phyloP scores from a whole-genome alignment of 2,797 vertebrate species.

The Rhinophrynus dorsalis region DNA sequence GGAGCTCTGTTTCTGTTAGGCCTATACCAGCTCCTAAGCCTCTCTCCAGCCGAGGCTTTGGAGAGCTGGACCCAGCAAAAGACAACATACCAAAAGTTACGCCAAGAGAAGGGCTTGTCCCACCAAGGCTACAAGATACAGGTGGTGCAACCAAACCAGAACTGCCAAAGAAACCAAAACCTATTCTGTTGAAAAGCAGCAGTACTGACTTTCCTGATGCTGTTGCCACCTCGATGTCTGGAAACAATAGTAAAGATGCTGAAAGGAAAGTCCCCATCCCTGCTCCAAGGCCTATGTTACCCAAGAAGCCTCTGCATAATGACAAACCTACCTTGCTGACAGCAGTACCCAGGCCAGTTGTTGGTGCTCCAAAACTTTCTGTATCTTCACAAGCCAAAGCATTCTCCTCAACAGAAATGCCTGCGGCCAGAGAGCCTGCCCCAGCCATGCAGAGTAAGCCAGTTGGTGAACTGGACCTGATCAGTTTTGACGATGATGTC shows the following conservation, averaged over 20 bases:
- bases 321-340: slow-evolving; percentile 62
- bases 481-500: slow-evolving; percentile 84
- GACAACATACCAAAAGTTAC: slow-evolving; percentile 60
- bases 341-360: slow-evolving; percentile 53
- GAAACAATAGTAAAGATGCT: slow-evolving; percentile 50
- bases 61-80: slow-evolving; percentile 67
- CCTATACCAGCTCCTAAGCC: slow-evolving; percentile 75
- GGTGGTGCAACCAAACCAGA: slow-evolving; percentile 68
- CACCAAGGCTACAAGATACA: slow-evolving; percentile 51
- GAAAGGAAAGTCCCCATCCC: slow-evolving; percentile 64
- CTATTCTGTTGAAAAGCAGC: slow-evolving; percentile 59
- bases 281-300: slow-evolving; percentile 71
- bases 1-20: slow-evolving; percentile 73
- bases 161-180: slow-evolving; percentile 76
- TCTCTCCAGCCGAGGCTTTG: slow-evolving; percentile 62
- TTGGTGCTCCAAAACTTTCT: slow-evolving; percentile 62
- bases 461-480: slow-evolving; percentile 70
- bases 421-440: slow-evolving; percentile 35
- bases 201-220: slow-evolving; percentile 61
- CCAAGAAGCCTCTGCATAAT: slow-evolving; percentile 63
- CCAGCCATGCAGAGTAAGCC: slow-evolving; percentile 60
- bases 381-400: slow-evolving; percentile 65
- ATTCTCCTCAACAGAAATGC: slow-evolving; percentile 62
- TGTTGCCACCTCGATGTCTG: slow-evolving; percentile 29
- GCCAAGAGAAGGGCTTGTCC: slow-evolving; percentile 56